phyloP scores from a whole-genome alignment of 2,888 invertebrate genomes.

The Cenopis cana region DNA sequence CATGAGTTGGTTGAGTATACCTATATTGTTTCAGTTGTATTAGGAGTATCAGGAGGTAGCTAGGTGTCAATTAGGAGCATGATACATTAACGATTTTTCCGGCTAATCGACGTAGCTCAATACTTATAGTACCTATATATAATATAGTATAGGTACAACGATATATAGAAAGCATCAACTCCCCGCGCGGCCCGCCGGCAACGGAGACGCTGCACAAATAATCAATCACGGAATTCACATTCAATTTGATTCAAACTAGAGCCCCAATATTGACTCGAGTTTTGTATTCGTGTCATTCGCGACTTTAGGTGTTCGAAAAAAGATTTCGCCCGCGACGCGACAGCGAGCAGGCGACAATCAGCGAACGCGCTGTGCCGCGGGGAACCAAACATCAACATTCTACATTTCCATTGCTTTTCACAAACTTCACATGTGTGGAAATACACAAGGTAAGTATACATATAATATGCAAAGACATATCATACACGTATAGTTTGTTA shows the following conservation, averaged over 20 bases:
- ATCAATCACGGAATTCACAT: conserved; percentile 53
- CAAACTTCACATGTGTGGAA: neutral
- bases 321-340: conserved; percentile 65
- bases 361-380: conserved; percentile 52
- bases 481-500: too few species aligned
- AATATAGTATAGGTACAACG: too few species aligned
- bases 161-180: neutral
- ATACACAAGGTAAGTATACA: neutral
- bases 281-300: conserved; percentile 66
- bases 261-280: conserved; percentile 60
- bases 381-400: neutral
- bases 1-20: too few species aligned
- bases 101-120: neutral
- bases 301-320: conserved; percentile 48
- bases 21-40: too few species aligned
- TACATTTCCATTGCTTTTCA: neutral
- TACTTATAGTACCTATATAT: too few species aligned
- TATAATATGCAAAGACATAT: too few species aligned
- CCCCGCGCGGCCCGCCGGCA: neutral
- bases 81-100: neutral
- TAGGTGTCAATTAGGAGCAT: neutral
- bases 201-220: conserved; percentile 13
- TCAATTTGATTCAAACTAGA: conserved; percentile 58
- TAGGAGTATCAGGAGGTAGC: neutral
- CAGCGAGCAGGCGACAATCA: conserved; percentile 59